Base-by-base conservation (phyloP, 2,113 vertebrate genomes). In the Poeciliopsis occidentalis region DNA sequence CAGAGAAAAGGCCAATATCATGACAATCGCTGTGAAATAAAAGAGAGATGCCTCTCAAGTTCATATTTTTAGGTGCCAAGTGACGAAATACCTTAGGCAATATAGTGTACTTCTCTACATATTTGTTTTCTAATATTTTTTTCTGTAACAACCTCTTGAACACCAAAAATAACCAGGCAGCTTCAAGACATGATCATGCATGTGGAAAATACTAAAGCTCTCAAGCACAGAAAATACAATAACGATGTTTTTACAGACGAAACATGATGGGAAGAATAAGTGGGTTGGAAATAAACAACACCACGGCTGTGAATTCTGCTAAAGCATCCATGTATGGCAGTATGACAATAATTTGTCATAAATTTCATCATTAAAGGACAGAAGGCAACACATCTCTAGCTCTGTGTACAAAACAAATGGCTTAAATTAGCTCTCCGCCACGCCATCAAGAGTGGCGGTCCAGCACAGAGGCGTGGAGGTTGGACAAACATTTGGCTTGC, bases 341-440 rank as follows among this genome's bases (percentile, higher is more conserved):
- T 86, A 89, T 68, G 78, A 84, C 80, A 82, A 66, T 60, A 63
- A 24, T 71, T 79, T 76, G 73, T 84, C 80, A 57, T 75, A 32
- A 44, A 41, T 54, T 78, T 71, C n/a, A 26, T 79, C 34, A 24
- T 66, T 62, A 71, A 30, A 68, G 67, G 26, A 82, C 78, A 90
- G 80, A 88, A 91, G 87, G 79, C 80, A 85, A 78, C 87, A 67
- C 47, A 60, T 80, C 70, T 70, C 74, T 13, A 65, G 81, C 79
- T 88, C 71, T 90, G 82, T 84, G 68, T 86, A 91, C 89, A 90
- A 61, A 85, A 37, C 34, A 84, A 89, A 91, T 94, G 91, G 92
- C 90, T 93, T 92, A 75, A 73, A 76, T 90, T 85, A 54, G 44
- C 37, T 78, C 64, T 77, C 51, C n/a, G 67, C 69, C 67, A 29